Percentiles rank a stretch among this genome's conserved stretches.
phyloP scores from a whole-genome alignment of 2,113 vertebrate genomes.

The human region DNA sequence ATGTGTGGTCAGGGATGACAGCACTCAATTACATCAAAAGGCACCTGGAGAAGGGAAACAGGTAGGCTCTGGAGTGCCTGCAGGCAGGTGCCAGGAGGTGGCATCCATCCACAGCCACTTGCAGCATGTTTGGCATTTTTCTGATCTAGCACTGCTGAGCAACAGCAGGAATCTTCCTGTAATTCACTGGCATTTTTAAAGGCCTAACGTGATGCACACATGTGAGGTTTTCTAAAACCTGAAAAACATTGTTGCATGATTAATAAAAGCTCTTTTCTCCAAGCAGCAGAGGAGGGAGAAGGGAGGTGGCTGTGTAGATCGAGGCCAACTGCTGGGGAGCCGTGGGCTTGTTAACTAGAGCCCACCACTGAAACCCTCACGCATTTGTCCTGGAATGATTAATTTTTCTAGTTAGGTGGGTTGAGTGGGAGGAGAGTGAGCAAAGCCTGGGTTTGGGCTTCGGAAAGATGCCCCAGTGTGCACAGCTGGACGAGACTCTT shows the following conservation, averaged over 20 bases:
- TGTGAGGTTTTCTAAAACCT: conserved; percentile 1
- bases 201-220: not conserved
- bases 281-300: not conserved
- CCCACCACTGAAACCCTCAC: not conserved
- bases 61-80: not conserved
- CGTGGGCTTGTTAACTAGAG: not conserved
- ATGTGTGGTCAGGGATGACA: not conserved
- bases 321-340: not conserved
- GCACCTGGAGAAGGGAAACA: not conserved
- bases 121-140: not conserved
- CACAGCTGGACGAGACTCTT: not conserved
- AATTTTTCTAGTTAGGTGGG: not conserved
- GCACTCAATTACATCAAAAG: not conserved
- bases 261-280: not conserved
- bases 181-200: conserved; percentile 44
- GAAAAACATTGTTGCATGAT: not conserved
- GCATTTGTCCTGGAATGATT: not conserved
- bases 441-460: not conserved
- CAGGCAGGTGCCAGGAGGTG: not conserved
- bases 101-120: not conserved
- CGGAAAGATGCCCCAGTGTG: not conserved
- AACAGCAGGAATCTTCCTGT: not conserved
- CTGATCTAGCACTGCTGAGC: not conserved
- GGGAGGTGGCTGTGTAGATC: not conserved
- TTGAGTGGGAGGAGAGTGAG: not conserved